These are phyloP conservation scores for Turritopsis dohrnii DNA, from an alignment of 30 jellyfish, hydroid and myxozoan species.

Conservation along the genomic window DNA sequence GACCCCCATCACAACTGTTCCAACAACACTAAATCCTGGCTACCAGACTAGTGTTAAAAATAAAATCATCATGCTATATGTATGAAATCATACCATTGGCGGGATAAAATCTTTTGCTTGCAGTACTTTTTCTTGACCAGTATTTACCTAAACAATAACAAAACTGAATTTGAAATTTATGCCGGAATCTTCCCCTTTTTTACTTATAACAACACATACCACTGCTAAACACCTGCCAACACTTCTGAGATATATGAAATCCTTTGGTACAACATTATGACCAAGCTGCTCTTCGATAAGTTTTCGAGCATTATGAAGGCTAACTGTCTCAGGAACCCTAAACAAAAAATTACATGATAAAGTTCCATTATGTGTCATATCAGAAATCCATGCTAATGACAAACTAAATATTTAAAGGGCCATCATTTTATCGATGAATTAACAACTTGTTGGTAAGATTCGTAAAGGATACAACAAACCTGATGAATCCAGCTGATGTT, in stretches of 20 bases:
- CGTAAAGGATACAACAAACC: slow-evolving; percentile 31
- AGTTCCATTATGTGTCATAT: too few relatives aligned
- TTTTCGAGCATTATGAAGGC: slow-evolving; percentile 40
- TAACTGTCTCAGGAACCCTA: slow-evolving; percentile 25
- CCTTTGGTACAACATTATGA: slow-evolving; percentile 47
- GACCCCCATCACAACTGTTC: too few relatives aligned
- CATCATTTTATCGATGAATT: not conserved
- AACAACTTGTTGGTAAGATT: not conserved
- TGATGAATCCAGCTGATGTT: slow-evolving; percentile 81
- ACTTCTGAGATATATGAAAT: slow-evolving; percentile 64
- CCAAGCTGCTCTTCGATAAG: slow-evolving; percentile 63
- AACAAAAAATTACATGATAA: not conserved
- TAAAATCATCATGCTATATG: too few relatives aligned
- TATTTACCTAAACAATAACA: slow-evolving; percentile 45
- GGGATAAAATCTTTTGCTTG: slow-evolving; percentile 70
- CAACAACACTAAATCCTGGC: too few relatives aligned
- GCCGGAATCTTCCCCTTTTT: not conserved
- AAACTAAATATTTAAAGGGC: too few relatives aligned
- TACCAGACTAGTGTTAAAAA: too few relatives aligned
- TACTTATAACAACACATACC: slow-evolving; percentile 30
- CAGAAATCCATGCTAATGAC: too few relatives aligned
- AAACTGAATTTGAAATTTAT: too few relatives aligned
- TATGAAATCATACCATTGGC: slow-evolving; percentile 47
- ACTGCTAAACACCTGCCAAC: slow-evolving; percentile 86
- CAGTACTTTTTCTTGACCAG: slow-evolving; percentile 43